A percentile compares a stretch with the other conserved stretches of the same genome.
Conservation (phyloP, 2,113 vertebrate species). For the Cricetomys ansorgei region DNA sequence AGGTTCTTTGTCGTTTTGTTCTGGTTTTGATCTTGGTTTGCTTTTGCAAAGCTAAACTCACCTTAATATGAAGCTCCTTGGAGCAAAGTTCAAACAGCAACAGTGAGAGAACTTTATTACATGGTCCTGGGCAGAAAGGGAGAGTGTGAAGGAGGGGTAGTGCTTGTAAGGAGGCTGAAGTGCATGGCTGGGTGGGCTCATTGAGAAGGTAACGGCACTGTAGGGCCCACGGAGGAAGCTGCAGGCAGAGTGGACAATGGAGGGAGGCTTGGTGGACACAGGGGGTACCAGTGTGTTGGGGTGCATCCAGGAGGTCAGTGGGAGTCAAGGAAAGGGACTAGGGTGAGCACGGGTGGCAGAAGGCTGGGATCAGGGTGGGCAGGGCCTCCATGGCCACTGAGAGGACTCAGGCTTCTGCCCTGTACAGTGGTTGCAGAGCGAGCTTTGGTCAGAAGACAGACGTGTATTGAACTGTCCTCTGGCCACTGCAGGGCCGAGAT, state of each 20-base stretch:
- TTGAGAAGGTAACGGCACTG: too few species aligned
- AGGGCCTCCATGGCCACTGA: background rate
- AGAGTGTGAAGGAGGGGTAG: accelerated
- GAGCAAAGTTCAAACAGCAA: accelerated
- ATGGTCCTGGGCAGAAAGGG: background rate
- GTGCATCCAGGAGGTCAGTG: background rate
- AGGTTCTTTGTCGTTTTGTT: background rate
- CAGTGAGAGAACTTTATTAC: too few species aligned
- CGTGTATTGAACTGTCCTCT: accelerated
- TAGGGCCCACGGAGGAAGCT: accelerated
- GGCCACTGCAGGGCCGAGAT: accelerated
- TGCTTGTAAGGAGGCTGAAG: background rate
- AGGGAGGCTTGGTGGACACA: background rate
- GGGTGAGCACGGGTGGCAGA: background rate
- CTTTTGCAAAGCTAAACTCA: background rate
- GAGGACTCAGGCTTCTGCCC: background rate
- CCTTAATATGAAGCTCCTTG: background rate
- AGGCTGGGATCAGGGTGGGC: accelerated
- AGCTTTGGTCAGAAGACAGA: accelerated
- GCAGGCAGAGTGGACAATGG: too few species aligned
- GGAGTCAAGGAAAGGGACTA: background rate
- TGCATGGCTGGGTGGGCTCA: background rate
- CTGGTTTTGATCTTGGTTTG: background rate
- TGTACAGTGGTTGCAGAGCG: accelerated
- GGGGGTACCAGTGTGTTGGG: background rate